A percentile compares a stretch with the other conserved stretches of the same genome.
Evolutionary conservation across 2,797 vertebrate genomes (phyloP).

Genomic region (Melopsittacus undulatus): DNA sequence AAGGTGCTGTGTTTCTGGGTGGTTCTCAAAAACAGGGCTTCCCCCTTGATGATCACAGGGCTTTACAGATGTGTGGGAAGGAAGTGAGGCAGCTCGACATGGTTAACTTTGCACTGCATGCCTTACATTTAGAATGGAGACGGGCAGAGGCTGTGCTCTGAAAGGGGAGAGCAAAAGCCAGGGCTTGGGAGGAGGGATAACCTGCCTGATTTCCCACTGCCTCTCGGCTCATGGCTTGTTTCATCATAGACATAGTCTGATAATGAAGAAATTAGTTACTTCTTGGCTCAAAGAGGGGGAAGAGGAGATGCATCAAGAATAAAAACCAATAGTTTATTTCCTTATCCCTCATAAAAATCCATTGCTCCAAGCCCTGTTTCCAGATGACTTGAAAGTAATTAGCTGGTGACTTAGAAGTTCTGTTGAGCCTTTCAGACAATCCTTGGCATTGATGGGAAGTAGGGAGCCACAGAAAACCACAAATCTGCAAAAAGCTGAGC

Average conservation of each 20-base stretch:
- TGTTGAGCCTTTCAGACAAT: background rate
- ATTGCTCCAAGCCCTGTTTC: background rate
- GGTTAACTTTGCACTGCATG: background rate
- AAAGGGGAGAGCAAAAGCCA: background rate
- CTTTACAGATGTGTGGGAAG: background rate
- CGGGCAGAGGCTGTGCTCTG: background rate
- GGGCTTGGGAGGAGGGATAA: background rate
- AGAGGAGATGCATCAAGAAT: background rate
- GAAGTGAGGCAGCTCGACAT: background rate
- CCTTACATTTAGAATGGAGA: background rate
- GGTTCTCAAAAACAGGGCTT: background rate
- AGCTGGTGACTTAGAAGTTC: background rate
- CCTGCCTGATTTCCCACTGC: background rate
- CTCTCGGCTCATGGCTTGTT: background rate
- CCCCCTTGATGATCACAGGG: rapidly evolving
- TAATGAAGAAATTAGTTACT: background rate
- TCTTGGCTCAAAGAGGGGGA: background rate
- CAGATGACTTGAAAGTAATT: background rate
- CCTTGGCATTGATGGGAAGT: background rate
- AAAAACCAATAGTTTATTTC: background rate
- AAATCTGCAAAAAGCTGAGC: background rate
- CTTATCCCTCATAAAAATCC: background rate
- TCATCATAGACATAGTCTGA: background rate
- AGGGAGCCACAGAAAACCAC: background rate
- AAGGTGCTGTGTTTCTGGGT: background rate